These are phyloP conservation scores for Standfussiana lucernea DNA, from an alignment of 2,888 invertebrate genomes.

Conservation along the genomic window DNA sequence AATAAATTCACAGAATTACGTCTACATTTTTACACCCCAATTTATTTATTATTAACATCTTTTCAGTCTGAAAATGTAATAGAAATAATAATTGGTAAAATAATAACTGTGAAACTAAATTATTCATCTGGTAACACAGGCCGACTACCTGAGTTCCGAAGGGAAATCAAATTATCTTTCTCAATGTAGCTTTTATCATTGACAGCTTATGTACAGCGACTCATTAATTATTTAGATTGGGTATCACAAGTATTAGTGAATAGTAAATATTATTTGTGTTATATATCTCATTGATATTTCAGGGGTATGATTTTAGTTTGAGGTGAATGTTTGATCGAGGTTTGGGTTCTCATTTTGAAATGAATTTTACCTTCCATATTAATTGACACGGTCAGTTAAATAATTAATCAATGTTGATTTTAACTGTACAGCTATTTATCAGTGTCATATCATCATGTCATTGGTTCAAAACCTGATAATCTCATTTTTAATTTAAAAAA, in stretches of 20 bases:
- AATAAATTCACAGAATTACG: conserved; percentile 29
- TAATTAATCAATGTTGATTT: not conserved
- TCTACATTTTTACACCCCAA: conserved; percentile 7
- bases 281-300: conserved; percentile 5
- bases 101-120: conserved; percentile 59
- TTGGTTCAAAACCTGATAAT: not conserved
- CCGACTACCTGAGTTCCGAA: conserved; percentile 44
- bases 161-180: conserved; percentile 69
- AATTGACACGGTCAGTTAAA: not conserved
- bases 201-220: conserved; percentile 49
- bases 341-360: not conserved
- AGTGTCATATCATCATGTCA: not conserved
- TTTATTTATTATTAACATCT: conserved; percentile 43
- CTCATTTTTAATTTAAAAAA: not conserved
- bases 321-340: conserved; percentile 1
- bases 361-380: not conserved
- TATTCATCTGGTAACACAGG: conserved; percentile 48
- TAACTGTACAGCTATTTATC: no score
- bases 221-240: conserved; percentile 48
- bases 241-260: conserved; percentile 12
- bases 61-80: conserved; percentile 29
- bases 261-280: conserved; percentile 26
- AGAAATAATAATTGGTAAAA: conserved; percentile 63
- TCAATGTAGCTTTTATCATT: conserved; percentile 70
- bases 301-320: not conserved